Base-by-base conservation (phyloP, 2,113 vertebrate genomes). In the Oreotragus oreotragus region DNA sequence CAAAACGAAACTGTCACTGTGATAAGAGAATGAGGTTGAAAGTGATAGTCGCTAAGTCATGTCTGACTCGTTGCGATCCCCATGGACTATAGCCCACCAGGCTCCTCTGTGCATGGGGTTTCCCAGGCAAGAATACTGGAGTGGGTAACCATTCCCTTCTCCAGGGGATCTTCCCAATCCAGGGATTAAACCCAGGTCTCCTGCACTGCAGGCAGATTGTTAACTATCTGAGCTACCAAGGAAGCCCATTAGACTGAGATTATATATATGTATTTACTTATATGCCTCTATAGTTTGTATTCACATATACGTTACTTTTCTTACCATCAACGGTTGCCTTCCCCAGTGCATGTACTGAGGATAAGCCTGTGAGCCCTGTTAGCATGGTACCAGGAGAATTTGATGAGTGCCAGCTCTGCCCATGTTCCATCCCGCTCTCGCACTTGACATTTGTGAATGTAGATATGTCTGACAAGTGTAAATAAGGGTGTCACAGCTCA, bases 401-500 rank as follows among this genome's bases (percentile, higher is more conserved):
- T 2, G 1, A 5, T 25, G 49, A 97, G 47, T 27, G 30, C 64
- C 3, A 55, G 6, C 7, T 45, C 60, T 36, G 11, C 17, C 77
- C 43, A 2, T 58, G 83, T 53, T 39, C 86, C 15, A 2, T 76
- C 49, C 5, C 4, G 12, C 60, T 77, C 58, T 94, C 53, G 51
- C 6, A 30, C 49, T 85, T 89, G 95, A 90, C 45, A 83, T 91
- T 95, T 97, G 66, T 73, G 89, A 93, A 94, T 73, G 86, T 55
- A 96, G n/a, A 53, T 91, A 33, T 19, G 15, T 27, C 83, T 93
- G 77, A 79, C 79, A 60, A 66, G 60, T 84, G 17, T 96, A 94
- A 94, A 49, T 86, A 73, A 91, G 89, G 43, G 57, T 45, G 81
- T 43, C 85, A 47, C 57, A 43, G 36, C 88, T 85, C 17, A 0